Conservation (phyloP, 2,113 vertebrate genomes). For the Perca fluviatilis region DNA sequence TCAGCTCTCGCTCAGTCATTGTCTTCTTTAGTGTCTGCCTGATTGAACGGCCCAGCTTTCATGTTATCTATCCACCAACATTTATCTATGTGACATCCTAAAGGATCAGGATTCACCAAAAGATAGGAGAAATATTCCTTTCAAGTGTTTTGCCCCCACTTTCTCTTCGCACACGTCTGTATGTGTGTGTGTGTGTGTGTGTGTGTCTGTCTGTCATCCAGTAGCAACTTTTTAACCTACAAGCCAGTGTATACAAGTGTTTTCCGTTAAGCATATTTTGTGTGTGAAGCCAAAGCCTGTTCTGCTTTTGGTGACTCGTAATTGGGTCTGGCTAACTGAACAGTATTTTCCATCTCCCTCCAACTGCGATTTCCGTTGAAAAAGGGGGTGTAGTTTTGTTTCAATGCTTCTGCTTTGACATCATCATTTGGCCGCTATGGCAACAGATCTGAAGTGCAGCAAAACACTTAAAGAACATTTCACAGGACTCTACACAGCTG, state of each 20-base stretch:
- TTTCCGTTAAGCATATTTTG: constrained; percentile 44
- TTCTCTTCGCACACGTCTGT: not conserved
- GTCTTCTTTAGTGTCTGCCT: constrained; percentile 14
- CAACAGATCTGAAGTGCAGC: constrained; percentile 75
- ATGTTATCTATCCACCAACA: constrained; percentile 26
- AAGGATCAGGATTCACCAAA: constrained; percentile 12
- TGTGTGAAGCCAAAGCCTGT: constrained; percentile 36
- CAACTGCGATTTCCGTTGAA: constrained; percentile 50
- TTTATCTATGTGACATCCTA: constrained; percentile 34
- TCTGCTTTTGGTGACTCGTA: constrained; percentile 46
- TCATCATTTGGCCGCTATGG: constrained; percentile 73
- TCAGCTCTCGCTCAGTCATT: constrained; percentile 37
- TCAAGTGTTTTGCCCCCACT: not conserved
- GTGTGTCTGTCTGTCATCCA: constrained; percentile 6
- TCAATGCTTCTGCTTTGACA: constrained; percentile 74
- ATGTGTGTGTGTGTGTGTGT: not conserved
- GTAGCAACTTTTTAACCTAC: constrained; percentile 3
- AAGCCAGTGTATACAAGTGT: constrained; percentile 18
- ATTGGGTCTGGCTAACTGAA: constrained; percentile 53
- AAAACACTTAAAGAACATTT: constrained; percentile 74
- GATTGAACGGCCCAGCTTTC: not conserved
- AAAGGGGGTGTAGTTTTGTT: constrained; percentile 61
- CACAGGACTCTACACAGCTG: constrained; percentile 67
- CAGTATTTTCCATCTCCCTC: constrained; percentile 68
- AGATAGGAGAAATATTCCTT: constrained; percentile 29